These are phyloP conservation scores for Origma solitaria DNA, from an alignment of 2,113 vertebrate species.

Conservation along the genomic window DNA sequence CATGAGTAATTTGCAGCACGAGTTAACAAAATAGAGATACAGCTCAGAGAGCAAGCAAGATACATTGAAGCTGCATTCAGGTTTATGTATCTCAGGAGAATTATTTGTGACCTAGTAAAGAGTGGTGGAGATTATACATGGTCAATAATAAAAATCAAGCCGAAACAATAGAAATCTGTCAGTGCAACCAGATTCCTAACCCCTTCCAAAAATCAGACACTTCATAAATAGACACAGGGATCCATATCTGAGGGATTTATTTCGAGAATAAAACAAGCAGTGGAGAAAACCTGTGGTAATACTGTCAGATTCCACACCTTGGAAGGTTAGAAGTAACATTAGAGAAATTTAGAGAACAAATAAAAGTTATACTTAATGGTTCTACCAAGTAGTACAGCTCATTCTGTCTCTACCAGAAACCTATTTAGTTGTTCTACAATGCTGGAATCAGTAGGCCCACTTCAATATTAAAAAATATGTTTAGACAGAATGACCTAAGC, in stretches of 20 bases:
- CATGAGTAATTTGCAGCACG: background rate
- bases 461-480: background rate
- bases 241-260: background rate
- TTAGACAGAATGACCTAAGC: background rate
- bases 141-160: background rate
- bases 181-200: background rate
- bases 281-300: background rate
- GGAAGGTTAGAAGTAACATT: background rate
- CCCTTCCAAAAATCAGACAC: background rate
- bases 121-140: background rate
- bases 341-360: background rate
- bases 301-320: background rate
- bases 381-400: background rate
- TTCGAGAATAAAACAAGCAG: background rate
- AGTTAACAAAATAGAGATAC: background rate
- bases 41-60: background rate
- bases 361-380: background rate
- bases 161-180: background rate
- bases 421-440: background rate
- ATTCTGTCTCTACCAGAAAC: background rate
- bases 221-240: background rate
- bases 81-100: background rate
- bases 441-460: background rate
- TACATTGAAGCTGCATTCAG: accelerated
- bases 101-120: background rate